phyloP scores from a whole-genome alignment of 2,888 invertebrate species.

The Diaprepes abbreviatus region DNA sequence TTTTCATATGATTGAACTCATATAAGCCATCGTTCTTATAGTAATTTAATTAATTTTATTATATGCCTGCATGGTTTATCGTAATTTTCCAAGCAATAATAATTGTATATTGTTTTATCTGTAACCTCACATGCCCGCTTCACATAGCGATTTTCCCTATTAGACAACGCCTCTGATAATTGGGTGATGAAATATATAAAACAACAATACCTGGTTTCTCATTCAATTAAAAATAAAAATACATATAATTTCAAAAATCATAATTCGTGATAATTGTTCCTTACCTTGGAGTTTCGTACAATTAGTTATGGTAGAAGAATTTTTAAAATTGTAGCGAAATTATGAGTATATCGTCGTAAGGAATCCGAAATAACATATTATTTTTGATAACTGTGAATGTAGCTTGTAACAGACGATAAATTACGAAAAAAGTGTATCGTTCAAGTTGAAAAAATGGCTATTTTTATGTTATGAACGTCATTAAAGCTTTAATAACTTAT shows the following conservation, averaged over 20 bases:
- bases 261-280: slow-evolving; percentile 51
- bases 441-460: slow-evolving; percentile 12
- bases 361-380: slow-evolving; percentile 33
- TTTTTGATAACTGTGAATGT: slow-evolving; percentile 39
- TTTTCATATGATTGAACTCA: no score
- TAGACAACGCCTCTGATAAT: slow-evolving; percentile 47
- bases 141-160: slow-evolving; percentile 31
- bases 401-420: slow-evolving; percentile 19
- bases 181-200: slow-evolving; percentile 43
- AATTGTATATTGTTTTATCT: slow-evolving; percentile 22
- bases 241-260: slow-evolving; percentile 49
- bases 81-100: background rate
- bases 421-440: slow-evolving; percentile 13
- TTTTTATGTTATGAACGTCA: slow-evolving; percentile 28
- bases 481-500: slow-evolving; percentile 24
- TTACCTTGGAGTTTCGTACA: slow-evolving; percentile 49
- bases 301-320: slow-evolving; percentile 53
- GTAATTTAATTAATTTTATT: background rate
- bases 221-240: slow-evolving; percentile 47
- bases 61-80: slow-evolving; percentile 2
- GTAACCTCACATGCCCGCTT: slow-evolving; percentile 24
- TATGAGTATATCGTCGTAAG: slow-evolving; percentile 27
- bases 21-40: slow-evolving; percentile 5
- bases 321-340: slow-evolving; percentile 45
- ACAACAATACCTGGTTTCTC: slow-evolving; percentile 44